A percentile compares a stretch with the other conserved stretches of the same genome.
Conservation (phyloP, 92 coral and sea anemone genomes). For the Pocillopora grandis region DNA sequence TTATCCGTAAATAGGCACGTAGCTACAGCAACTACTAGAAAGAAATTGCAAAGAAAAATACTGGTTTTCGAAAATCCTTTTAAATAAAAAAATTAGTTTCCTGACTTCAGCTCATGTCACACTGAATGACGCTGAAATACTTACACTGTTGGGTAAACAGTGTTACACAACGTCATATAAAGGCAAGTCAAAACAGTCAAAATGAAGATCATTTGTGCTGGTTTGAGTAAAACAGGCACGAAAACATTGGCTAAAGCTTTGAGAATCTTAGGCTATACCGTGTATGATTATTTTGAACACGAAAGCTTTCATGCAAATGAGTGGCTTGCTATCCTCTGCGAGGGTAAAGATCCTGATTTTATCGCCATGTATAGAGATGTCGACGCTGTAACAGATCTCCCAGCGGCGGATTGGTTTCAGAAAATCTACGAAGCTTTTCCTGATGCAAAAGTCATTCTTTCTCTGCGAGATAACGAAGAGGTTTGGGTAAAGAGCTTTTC, state of each 20-base stretch:
- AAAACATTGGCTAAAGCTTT: conserved; percentile 40
- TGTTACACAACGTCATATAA: too few species aligned
- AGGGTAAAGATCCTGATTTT: conserved; percentile 25
- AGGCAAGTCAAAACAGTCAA: too few species aligned
- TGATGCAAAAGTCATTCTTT: conserved; percentile 26
- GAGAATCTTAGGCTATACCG: conserved; percentile 32
- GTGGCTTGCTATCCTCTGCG: background rate
- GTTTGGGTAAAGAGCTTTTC: conserved; percentile 24
- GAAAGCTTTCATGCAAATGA: conserved; percentile 37
- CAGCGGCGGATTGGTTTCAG: conserved; percentile 6
- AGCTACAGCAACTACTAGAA: too few species aligned
- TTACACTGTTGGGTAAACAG: too few species aligned
- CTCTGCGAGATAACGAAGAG: conserved; percentile 43
- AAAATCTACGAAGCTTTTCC: conserved; percentile 27
- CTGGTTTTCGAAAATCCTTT: too few species aligned
- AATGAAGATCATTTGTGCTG: conserved; percentile 49
- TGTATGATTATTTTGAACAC: conserved; percentile 32
- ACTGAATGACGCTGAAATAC: too few species aligned
- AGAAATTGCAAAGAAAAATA: too few species aligned
- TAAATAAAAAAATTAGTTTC: too few species aligned
- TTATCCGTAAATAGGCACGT: too few species aligned
- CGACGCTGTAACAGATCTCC: conserved; percentile 36
- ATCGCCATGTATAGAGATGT: conserved; percentile 15
- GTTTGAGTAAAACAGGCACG: conserved; percentile 44
- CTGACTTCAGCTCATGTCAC: too few species aligned